Conservation (phyloP, 2,113 vertebrate species). For the Rhinolophus sinicus region DNA sequence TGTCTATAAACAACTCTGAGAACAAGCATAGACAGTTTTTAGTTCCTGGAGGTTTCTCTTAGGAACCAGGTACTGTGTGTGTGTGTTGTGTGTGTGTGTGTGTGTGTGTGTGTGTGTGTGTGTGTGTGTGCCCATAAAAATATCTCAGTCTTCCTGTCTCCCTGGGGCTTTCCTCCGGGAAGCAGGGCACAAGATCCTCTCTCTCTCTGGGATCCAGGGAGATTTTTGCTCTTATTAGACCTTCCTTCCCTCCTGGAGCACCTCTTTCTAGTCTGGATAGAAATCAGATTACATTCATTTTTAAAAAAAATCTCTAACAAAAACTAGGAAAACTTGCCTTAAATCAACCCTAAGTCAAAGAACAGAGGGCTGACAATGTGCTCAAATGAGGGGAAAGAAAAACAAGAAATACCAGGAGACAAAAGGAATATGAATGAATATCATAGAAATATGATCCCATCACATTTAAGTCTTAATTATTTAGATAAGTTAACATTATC, state of each 20-base stretch:
- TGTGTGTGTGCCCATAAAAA: neutral
- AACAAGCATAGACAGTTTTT: neutral
- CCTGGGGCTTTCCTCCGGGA: neutral
- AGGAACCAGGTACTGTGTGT: neutral
- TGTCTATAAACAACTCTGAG: neutral
- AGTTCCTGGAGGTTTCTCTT: neutral
- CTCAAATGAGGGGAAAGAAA: neutral
- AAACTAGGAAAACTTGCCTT: neutral
- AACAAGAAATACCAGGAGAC: neutral
- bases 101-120: neutral
- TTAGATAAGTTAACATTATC: neutral
- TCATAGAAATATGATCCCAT: neutral
- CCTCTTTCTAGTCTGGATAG: neutral
- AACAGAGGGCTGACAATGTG: neutral
- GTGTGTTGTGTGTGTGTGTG: neutral
- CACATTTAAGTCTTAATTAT: neutral
- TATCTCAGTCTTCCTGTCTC: neutral
- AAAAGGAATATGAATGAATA: neutral
- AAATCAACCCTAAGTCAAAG: neutral
- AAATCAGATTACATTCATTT: slow-evolving; percentile 28
- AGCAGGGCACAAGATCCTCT: neutral
- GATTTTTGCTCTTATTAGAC: neutral
- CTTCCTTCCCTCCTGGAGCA: neutral
- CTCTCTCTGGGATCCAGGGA: neutral
- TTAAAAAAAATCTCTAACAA: neutral